Conservation (phyloP, 2,113 vertebrate species). For the Melanotaenia duboulayi region DNA sequence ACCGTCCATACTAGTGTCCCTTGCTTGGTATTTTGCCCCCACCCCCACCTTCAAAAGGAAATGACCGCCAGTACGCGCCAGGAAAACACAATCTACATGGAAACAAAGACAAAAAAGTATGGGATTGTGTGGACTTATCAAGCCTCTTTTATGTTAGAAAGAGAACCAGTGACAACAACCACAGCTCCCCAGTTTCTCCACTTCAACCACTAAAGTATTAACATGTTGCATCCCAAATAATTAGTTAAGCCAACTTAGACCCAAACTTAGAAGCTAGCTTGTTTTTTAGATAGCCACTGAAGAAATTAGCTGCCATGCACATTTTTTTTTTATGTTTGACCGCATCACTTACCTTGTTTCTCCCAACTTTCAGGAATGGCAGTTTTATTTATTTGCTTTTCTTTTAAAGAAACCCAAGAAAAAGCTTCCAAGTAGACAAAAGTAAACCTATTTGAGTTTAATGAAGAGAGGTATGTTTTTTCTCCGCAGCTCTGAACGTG, state of each 20-base stretch:
- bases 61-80: neutral
- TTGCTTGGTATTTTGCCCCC: neutral
- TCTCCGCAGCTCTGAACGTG: neutral
- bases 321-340: too few relatives aligned
- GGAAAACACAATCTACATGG: neutral
- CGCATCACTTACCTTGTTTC: conserved; percentile 12
- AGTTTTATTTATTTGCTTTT: neutral
- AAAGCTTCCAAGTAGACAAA: neutral
- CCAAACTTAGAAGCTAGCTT: neutral
- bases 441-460: neutral
- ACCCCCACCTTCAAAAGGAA: conserved; percentile 3
- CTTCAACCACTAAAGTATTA: neutral
- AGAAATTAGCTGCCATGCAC: too few relatives aligned
- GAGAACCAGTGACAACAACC: neutral
- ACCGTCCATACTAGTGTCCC: too few relatives aligned
- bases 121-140: neutral
- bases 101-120: neutral
- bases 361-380: neutral
- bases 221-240: neutral
- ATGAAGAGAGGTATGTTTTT: neutral
- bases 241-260: neutral
- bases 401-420: too few relatives aligned
- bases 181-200: neutral
- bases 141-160: too few relatives aligned
- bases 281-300: too few relatives aligned